phyloP scores from a whole-genome alignment of 1,140 invertebrate species.

The Archivesica marissinica region DNA sequence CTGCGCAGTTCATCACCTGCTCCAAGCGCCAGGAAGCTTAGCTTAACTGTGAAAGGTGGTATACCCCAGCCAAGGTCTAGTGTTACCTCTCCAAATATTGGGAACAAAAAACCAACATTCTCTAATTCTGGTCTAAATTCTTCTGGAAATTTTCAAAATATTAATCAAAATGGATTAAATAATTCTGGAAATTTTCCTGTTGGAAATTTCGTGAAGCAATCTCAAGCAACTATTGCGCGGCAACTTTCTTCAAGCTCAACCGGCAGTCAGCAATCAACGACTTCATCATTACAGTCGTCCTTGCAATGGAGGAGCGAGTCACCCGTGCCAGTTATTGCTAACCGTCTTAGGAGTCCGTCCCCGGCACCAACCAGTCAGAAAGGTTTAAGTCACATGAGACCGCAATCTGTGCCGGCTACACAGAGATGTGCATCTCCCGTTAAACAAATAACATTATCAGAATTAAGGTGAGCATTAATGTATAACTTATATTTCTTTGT shows the following conservation, averaged over 20 bases:
- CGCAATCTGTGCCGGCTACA: slow-evolving; percentile 61
- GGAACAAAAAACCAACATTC: slow-evolving; percentile 21
- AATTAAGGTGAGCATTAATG: slow-evolving; percentile 40
- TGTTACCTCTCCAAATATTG: slow-evolving; percentile 49
- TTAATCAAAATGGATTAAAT: slow-evolving; percentile 33
- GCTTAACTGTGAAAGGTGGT: slow-evolving; percentile 31
- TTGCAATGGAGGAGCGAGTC: slow-evolving; percentile 42
- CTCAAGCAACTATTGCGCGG: slow-evolving; percentile 38
- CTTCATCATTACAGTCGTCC: slow-evolving; percentile 51
- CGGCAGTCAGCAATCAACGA: background rate
- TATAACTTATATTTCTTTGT: no score
- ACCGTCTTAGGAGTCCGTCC: slow-evolving; percentile 61
- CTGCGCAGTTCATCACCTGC: slow-evolving; percentile 71
- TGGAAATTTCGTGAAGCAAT: slow-evolving; percentile 53
- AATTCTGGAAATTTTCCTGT: slow-evolving; percentile 31
- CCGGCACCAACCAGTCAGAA: slow-evolving; percentile 44
- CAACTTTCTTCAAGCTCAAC: slow-evolving; percentile 31
- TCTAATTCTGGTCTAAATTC: slow-evolving; percentile 37
- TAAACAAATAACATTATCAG: slow-evolving; percentile 56
- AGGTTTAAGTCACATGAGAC: slow-evolving; percentile 2
- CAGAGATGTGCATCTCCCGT: slow-evolving; percentile 60
- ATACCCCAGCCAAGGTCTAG: slow-evolving; percentile 51
- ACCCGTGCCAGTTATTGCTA: slow-evolving; percentile 49
- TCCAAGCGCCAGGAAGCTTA: slow-evolving; percentile 65
- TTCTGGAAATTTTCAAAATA: slow-evolving; percentile 20